Evolutionary conservation across 2,113 vertebrate species (phyloP).

Genomic region (Passer domesticus): DNA sequence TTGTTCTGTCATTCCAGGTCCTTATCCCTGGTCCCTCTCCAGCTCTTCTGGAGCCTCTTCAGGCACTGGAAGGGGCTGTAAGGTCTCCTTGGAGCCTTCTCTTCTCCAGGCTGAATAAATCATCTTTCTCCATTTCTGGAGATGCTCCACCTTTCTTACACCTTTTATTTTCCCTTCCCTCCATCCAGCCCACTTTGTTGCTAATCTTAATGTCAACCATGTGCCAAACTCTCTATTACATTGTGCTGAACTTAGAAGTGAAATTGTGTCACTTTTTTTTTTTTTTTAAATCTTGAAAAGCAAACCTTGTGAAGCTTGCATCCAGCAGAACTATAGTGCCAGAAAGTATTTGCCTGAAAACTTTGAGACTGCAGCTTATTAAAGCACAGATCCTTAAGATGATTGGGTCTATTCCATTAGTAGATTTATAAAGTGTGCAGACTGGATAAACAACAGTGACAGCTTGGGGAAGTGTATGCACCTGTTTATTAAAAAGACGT

Average conservation of each 20-base stretch:
- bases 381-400: constrained; percentile 66
- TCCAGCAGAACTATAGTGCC: constrained; percentile 30
- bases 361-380: constrained; percentile 60
- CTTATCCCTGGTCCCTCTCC: not conserved
- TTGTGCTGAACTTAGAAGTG: constrained; percentile 56
- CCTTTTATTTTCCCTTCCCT: not conserved
- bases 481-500: constrained; percentile 78
- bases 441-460: constrained; percentile 76
- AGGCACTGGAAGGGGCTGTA: not conserved
- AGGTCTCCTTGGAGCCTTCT: not conserved
- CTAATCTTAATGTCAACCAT: not conserved
- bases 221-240: not conserved
- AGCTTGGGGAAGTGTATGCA: constrained; percentile 77
- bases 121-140: not conserved
- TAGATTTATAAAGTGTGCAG: constrained; percentile 68
- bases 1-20: not conserved
- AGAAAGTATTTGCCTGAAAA: constrained; percentile 72
- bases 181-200: not conserved
- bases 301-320: constrained; percentile 7
- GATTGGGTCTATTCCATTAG: constrained; percentile 70
- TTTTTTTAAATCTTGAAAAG: constrained; percentile 33
- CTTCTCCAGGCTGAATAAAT: not conserved
- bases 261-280: constrained; percentile 35
- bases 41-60: not conserved
- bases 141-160: not conserved